Evolutionary conservation across 2,113 vertebrate genomes (phyloP).

Genomic region (Neopipo cinnamomea): DNA sequence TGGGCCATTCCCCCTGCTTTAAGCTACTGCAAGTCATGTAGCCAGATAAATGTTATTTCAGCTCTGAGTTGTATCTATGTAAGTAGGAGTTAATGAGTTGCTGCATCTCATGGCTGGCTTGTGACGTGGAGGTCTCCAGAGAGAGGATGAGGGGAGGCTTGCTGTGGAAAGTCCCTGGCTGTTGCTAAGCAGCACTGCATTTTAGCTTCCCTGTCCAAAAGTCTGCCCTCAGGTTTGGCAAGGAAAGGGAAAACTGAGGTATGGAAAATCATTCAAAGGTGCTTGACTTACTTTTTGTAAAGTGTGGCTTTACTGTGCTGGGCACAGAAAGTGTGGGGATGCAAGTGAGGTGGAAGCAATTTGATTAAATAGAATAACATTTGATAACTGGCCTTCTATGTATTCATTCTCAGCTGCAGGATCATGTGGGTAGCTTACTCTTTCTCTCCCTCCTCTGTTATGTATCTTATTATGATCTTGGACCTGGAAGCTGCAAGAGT

Average conservation of each 20-base stretch:
- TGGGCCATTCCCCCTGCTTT: not conserved
- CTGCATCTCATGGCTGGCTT: not conserved
- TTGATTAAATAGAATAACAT: not conserved
- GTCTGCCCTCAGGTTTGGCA: not conserved
- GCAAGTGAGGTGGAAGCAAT: not conserved
- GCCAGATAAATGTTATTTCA: conserved; percentile 12
- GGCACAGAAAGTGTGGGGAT: not conserved
- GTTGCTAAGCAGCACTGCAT: conserved; percentile 31
- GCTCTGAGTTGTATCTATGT: not conserved
- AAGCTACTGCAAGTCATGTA: not conserved
- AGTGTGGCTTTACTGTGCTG: not conserved
- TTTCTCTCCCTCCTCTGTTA: not conserved
- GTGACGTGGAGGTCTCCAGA: conserved; percentile 9
- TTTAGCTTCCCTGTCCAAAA: not conserved
- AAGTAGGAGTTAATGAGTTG: conserved; percentile 19
- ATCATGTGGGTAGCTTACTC: not conserved
- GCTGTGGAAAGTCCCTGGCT: conserved; percentile 2
- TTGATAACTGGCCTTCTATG: not conserved
- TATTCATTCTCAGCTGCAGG: not conserved
- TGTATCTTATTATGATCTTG: not conserved
- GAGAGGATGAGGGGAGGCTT: conserved; percentile 47
- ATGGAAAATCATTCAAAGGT: conserved; percentile 4
- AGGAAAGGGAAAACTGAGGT: not conserved
- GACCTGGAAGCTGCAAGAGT: not conserved
- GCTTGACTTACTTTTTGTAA: not conserved